Conservation (phyloP, 2,797 vertebrate genomes). For the Chelmon rostratus region DNA sequence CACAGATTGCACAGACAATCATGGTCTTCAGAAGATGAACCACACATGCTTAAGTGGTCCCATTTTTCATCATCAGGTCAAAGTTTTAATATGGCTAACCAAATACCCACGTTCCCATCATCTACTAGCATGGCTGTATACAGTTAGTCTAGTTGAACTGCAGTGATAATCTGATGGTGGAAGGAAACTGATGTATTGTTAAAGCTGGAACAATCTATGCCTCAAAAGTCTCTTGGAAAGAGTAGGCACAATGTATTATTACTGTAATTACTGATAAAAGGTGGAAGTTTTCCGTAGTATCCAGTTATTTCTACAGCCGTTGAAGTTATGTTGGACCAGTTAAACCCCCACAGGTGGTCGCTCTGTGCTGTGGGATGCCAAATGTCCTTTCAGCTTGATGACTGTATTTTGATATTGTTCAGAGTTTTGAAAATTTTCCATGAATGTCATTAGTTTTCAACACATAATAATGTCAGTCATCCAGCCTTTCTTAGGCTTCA, state of each 20-base stretch:
- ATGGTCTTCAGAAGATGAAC: neutral
- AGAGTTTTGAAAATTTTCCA: conserved; percentile 23
- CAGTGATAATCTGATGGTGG: neutral
- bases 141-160: neutral
- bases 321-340: neutral
- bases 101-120: neutral
- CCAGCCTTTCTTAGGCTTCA: neutral
- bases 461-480: neutral
- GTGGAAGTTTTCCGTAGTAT: neutral
- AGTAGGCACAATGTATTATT: neutral
- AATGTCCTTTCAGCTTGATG: conserved; percentile 8
- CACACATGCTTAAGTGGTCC: neutral
- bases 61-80: neutral
- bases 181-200: neutral
- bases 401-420: neutral
- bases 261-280: neutral
- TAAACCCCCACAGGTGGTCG: neutral
- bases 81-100: neutral
- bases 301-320: conserved; percentile 18
- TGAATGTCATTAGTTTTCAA: neutral
- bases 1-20: neutral
- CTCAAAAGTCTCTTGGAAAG: neutral
- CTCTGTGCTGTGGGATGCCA: neutral
- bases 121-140: neutral
- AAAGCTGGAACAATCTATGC: neutral